phyloP scores from a whole-genome alignment of 1,140 invertebrate species.

The Tetranychus urticae region DNA sequence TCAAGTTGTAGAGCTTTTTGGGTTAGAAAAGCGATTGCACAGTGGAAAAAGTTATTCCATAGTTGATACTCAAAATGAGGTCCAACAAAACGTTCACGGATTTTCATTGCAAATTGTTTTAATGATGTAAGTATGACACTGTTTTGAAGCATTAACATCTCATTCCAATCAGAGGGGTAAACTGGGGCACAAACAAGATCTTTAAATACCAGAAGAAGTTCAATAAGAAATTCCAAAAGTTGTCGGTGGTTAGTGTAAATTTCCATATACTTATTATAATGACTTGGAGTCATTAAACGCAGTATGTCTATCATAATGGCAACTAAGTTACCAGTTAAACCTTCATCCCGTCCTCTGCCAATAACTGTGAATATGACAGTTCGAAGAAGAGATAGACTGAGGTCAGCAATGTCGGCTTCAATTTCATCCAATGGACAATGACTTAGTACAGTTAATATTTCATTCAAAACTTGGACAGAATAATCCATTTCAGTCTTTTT shows the following conservation, averaged over 20 bases:
- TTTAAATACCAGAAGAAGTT: slow-evolving; percentile 64
- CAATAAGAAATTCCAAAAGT: slow-evolving; percentile 53
- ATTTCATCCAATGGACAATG: slow-evolving; percentile 37
- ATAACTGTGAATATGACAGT: slow-evolving; percentile 65
- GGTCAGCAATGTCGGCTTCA: slow-evolving; percentile 45
- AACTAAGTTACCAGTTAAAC: slow-evolving; percentile 40
- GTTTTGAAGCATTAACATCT: slow-evolving; percentile 87
- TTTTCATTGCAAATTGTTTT: slow-evolving; percentile 52
- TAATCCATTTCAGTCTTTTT: slow-evolving; percentile 54
- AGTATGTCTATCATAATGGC: slow-evolving; percentile 66
- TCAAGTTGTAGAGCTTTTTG: slow-evolving; percentile 61
- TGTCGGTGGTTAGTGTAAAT: slow-evolving; percentile 21
- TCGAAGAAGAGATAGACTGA: slow-evolving; percentile 46
- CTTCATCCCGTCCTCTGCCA: slow-evolving; percentile 45
- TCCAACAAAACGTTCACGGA: slow-evolving; percentile 38
- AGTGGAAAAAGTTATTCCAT: slow-evolving; percentile 82
- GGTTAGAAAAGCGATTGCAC: slow-evolving; percentile 63
- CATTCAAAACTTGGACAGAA: slow-evolving; percentile 66
- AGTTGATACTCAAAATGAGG: slow-evolving; percentile 51
- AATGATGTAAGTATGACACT: slow-evolving; percentile 60
- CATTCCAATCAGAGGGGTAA: slow-evolving; percentile 67
- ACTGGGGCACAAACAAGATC: slow-evolving; percentile 52
- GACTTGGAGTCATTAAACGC: slow-evolving; percentile 60
- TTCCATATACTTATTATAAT: slow-evolving; percentile 42
- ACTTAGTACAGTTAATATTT: slow-evolving; percentile 62